Evolutionary conservation across 2,113 vertebrate species (phyloP), one percentile per base, ranked within the genome.

Genomic region (Spea bombifrons): DNA sequence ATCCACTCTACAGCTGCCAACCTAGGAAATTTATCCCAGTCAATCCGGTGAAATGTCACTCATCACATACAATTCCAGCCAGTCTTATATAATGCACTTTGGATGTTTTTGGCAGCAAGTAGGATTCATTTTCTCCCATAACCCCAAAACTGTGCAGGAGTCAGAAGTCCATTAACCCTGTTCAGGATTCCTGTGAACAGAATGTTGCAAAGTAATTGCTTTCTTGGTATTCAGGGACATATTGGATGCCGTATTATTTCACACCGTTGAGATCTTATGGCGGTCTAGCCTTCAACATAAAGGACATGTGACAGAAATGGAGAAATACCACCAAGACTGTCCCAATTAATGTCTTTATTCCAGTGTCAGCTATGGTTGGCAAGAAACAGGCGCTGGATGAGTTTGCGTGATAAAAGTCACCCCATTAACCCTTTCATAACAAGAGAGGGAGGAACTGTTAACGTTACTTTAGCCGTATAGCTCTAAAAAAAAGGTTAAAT

Each of bases 1-100:
- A 75, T 52, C 61, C 48, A 15, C 8, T 59, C 9, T 66, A 47
- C 64, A 75, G 63, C 63, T 66, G 64, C 64, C 30, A 67, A 66
- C 48, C 16, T 47, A 3, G 15, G 17, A 53, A 45, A 75, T 49
- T 49, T 53, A 66, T 75, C 63, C 48, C 64, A 66, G 8, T 6
- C 74, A 55, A 45, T 66, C 74, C 66, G 73, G 48, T 66, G 9
- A 75, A 66, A 75, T 75, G 74, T 75, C 74, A 75, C 15, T 45
- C 16, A 61, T 50, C 50, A 45, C 66, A 67, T 52, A 49, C 66
- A 48, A 13, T 66, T 75, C 74, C 74, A 53, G 12, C 13, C 59
- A n/a, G 55, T 8, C 8, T 9, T 46, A 43, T 3, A n/a, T 57
- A 63, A 72, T 55, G 52, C 12, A 44, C 53, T 43, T 45, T 17